Base-by-base conservation (phyloP, 2,113 vertebrate species). In the Pygoscelis adeliae region DNA sequence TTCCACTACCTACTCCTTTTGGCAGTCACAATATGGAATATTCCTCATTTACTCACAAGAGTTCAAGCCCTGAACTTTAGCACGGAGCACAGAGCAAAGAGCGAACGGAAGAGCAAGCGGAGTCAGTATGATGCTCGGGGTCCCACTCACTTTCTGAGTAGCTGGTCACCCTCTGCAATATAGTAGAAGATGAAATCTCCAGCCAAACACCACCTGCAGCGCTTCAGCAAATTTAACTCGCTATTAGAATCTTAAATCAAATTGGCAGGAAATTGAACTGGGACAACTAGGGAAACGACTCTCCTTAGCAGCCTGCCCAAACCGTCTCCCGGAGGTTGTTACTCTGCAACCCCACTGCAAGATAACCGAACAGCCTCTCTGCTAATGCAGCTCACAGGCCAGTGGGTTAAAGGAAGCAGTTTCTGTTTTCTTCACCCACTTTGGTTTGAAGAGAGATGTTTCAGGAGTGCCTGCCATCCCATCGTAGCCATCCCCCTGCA, bases 71-170 rank as follows among this genome's bases (percentile, higher is more conserved):
- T 47, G 50, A 8, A 59, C 34, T 44, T 34, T 4, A 83, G 50
- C 59, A 22, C 3, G 30, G 42, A 92, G 32, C 0, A 0, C 1
- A 2, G 29, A 73, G 59, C 27, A 79, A 87, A 90, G 59, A 5
- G 52, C 65, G 55, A 42, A 34, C 56, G 59, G 36, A 71, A 63
- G 16, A 71, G 44, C 38, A 65, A 65, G n/a, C 0, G 19, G 47
- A 36, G 38, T 42, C 73, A 32, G 40, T 5, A 13, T 0, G 2
- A 53, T 11, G n/a, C 59, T 69, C 0, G 0, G 34, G 36, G 47
- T 85, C 52, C 34, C 20, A 5, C 27, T 18, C 3, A 0, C 47
- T 71, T 67, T 38, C 21, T 4, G 10, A 38, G 20, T 4, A 61
- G 26, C 21, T 69, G 34, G 4, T 29, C 81, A 85, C 61, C 25